Percentiles rank a stretch among this genome's conserved stretches.
Conservation (phyloP, 2,113 vertebrate genomes). For the Dryoscopus gambensis region DNA sequence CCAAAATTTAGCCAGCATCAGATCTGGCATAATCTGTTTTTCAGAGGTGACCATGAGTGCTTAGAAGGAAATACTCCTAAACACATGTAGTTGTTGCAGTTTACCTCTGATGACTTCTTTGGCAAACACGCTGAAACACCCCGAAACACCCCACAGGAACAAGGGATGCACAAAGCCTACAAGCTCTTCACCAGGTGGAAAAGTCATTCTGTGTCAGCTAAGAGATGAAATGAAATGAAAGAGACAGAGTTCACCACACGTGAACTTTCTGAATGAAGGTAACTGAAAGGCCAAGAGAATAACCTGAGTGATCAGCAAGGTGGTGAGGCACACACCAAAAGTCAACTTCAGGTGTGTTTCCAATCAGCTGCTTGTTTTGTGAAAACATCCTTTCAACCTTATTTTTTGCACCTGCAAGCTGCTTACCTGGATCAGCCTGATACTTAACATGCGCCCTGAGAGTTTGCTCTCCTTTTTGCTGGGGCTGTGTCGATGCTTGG, state of each 20-base stretch:
- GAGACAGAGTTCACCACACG: neutral
- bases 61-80: neutral
- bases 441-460: neutral
- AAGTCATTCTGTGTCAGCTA: neutral
- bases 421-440: neutral
- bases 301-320: neutral
- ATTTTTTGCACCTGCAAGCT: neutral
- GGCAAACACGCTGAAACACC: neutral
- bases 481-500: neutral
- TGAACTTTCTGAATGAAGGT: neutral
- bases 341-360: neutral
- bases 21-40: neutral
- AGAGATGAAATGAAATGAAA: neutral
- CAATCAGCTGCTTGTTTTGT: neutral
- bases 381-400: neutral
- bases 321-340: neutral
- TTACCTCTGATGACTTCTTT: neutral
- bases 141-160: neutral
- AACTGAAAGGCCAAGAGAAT: neutral
- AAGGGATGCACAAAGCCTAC: neutral
- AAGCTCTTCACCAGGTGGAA: neutral
- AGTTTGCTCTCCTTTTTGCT: accelerated
- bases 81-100: neutral
- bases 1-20: neutral
- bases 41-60: neutral